Evolutionary conservation across 1,140 invertebrate species (phyloP), one percentile per base, ranked within the genome.

Genomic region (Scaptomyza pallida): DNA sequence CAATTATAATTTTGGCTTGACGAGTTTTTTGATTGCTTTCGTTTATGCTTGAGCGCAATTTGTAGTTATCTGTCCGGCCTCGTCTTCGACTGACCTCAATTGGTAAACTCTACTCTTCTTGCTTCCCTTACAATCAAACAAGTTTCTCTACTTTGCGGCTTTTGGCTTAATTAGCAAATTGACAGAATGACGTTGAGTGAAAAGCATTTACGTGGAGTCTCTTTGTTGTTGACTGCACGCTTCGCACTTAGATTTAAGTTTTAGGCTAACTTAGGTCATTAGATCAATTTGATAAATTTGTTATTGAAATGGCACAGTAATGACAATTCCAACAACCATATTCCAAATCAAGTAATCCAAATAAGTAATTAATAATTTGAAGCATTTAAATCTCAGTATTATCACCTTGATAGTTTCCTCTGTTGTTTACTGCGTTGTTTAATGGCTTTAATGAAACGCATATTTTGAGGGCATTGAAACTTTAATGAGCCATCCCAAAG

Each of bases 11-110:
- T 30, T 72, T 62, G 17, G 52, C 70, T 52, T 72, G 73, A 72
- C 69, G 69, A 75, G 55, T 62, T 59, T 72, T 75, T 62, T 75
- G 73, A 72, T 75, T 75, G 73, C 73, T 76, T 73, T 73, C 57
- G 41, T 63, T 63, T 73, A 59, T 63, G 73, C 63, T 50, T 63
- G 71, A 73, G 64, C 72, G 70, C 33, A 59, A 63, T 69, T 76
- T 69, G 70, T 33, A 69, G 73, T 68, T 73, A 59, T 76, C 62
- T 68, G 62, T 75, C 61, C 37, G 43, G 19, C 15, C 35, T 10
- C 48, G 48, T 40, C 67, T 43, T 26, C 17, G 37, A 52, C 64
- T 73, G 74, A 76, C 74, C 74, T 63, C 57, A 76, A 63, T 76
- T 76, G 52, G 26, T 57, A 57, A 35, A 13, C 13, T n/a, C 12